Percentiles rank a stretch among this genome's conserved stretches.
Evolutionary conservation across 2,113 vertebrate species (phyloP).

Genomic region (Phyllopteryx taeniolatus): DNA sequence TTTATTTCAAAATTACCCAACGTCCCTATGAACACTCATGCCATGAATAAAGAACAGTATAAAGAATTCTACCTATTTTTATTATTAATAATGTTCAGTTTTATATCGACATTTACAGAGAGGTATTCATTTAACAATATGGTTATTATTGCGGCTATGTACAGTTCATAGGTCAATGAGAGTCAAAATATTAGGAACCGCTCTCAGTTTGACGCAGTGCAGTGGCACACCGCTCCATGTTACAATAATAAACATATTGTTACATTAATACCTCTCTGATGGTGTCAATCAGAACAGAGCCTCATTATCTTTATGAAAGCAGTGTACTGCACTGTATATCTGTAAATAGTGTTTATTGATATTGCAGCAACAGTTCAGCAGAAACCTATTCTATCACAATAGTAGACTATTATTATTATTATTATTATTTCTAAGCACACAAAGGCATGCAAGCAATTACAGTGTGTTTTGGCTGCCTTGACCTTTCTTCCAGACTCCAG

Average conservation of each 20-base stretch:
- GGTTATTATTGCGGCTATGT: too few species aligned
- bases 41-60: too few species aligned
- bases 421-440: background rate
- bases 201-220: background rate
- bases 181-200: background rate
- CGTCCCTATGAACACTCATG: too few species aligned
- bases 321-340: too few species aligned
- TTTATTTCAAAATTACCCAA: too few species aligned
- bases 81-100: background rate
- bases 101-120: background rate
- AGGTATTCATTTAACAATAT: background rate
- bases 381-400: background rate
- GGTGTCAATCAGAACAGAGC: background rate
- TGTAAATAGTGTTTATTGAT: too few species aligned
- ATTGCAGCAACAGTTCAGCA: background rate
- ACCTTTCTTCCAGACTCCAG: constrained; percentile 35
- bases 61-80: too few species aligned
- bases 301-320: too few species aligned
- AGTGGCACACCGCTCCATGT: background rate
- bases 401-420: background rate
- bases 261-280: background rate
- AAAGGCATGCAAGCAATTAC: background rate
- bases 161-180: too few species aligned
- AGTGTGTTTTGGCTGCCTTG: background rate
- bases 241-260: background rate